These are phyloP conservation scores for Numenius arquata DNA, from an alignment of 2,113 vertebrate genomes.

Conservation along the genomic window DNA sequence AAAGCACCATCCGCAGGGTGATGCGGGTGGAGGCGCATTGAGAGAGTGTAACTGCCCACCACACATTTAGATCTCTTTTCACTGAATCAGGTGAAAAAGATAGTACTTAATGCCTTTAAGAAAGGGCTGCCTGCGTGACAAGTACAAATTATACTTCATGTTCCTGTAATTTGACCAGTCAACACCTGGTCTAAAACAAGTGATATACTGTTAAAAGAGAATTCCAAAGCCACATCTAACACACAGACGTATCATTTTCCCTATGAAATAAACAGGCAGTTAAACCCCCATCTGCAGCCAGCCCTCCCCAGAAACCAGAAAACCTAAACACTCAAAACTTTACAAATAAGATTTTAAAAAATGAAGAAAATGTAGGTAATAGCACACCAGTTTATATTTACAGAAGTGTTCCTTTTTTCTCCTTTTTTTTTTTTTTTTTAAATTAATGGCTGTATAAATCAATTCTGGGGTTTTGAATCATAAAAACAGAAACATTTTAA, in stretches of 20 bases:
- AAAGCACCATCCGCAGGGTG: neutral
- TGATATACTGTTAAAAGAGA: conserved; percentile 47
- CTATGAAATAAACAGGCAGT: conserved; percentile 56
- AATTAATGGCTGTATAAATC: neutral
- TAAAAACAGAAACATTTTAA: conserved; percentile 14
- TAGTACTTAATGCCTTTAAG: conserved; percentile 28
- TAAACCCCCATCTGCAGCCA: conserved; percentile 18
- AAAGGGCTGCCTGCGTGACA: conserved; percentile 38
- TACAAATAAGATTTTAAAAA: neutral
- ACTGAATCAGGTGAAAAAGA: conserved; percentile 51
- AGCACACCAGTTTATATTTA: neutral
- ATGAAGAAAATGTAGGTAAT: neutral
- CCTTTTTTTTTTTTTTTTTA: neutral
- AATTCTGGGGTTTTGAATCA: conserved; percentile 1
- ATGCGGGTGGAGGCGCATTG: neutral
- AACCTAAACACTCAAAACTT: neutral
- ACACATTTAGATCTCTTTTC: conserved; percentile 34
- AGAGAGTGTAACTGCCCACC: neutral
- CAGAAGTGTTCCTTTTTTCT: neutral
- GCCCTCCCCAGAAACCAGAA: conserved; percentile 13
- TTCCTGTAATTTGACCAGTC: conserved; percentile 58
- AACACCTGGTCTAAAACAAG: conserved; percentile 54
- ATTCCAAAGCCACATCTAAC: conserved; percentile 48
- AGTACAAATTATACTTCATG: conserved; percentile 53
- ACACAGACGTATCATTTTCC: neutral